Percentiles rank a stretch among this genome's conserved stretches.
These are phyloP conservation scores for Passer domesticus DNA, from an alignment of 2,113 vertebrate species.

Conservation along the genomic window DNA sequence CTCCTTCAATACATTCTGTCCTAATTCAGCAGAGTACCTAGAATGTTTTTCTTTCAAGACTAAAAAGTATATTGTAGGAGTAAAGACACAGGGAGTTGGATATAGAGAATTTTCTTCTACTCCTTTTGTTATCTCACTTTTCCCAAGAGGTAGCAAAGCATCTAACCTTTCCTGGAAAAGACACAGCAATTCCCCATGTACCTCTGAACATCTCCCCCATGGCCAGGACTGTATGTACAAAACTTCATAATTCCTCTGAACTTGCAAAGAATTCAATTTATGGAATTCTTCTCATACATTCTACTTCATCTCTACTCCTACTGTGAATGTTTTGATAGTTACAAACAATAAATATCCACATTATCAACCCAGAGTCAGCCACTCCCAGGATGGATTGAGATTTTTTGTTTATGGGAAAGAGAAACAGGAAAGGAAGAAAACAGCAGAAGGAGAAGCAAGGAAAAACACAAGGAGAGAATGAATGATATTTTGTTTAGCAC, in stretches of 20 bases:
- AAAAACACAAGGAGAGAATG: background rate
- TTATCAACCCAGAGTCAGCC: slow-evolving; percentile 12
- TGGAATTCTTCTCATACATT: slow-evolving; percentile 5
- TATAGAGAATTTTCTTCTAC: background rate
- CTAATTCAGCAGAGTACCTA: background rate
- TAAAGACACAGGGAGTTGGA: background rate
- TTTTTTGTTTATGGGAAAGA: background rate
- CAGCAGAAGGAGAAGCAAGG: background rate
- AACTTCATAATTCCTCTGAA: background rate
- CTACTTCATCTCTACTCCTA: background rate
- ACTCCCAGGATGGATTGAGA: background rate
- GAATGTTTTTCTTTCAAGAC: background rate
- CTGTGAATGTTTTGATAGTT: background rate
- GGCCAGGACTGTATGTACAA: background rate
- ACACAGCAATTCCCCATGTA: background rate
- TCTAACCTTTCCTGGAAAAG: background rate
- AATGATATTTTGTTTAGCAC: background rate
- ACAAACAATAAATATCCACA: slow-evolving; percentile 11
- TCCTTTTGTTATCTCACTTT: background rate
- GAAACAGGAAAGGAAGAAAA: background rate
- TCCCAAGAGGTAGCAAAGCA: background rate
- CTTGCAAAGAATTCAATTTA: slow-evolving; percentile 2
- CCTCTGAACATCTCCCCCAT: background rate
- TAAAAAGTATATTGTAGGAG: background rate
- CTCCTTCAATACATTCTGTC: background rate